These are phyloP conservation scores for Knipowitschia caucasica DNA, from an alignment of 2,797 vertebrate species.

Conservation along the genomic window DNA sequence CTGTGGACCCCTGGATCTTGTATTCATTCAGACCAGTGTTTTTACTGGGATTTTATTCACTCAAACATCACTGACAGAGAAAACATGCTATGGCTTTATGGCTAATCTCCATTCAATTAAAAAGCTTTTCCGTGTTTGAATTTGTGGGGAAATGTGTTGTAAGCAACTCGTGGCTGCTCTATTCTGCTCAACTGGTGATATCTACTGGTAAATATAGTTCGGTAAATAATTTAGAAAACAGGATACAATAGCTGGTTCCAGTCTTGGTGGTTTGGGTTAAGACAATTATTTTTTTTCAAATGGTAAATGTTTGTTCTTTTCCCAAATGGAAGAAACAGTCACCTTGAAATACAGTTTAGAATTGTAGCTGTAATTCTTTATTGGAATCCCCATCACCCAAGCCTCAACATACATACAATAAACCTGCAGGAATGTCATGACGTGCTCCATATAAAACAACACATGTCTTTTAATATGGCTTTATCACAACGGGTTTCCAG, in stretches of 20 bases:
- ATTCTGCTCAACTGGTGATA: too few relatives aligned
- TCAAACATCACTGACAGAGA: neutral
- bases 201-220: too few relatives aligned
- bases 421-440: slow-evolving; percentile 74
- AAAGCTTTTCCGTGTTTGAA: neutral
- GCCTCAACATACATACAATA: slow-evolving; percentile 70
- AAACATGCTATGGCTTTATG: neutral
- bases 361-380: slow-evolving; percentile 75
- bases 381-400: slow-evolving; percentile 77
- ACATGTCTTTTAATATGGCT: slow-evolving; percentile 81
- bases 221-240: neutral
- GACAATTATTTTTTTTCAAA: too few relatives aligned
- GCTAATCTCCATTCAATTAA: slow-evolving; percentile 8
- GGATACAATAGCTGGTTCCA: too few relatives aligned
- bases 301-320: too few relatives aligned
- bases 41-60: slow-evolving; percentile 5
- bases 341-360: slow-evolving; percentile 44
- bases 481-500: slow-evolving; percentile 80
- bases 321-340: too few relatives aligned
- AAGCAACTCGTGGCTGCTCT: neutral
- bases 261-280: neutral
- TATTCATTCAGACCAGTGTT: slow-evolving; percentile 74
- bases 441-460: slow-evolving; percentile 76
- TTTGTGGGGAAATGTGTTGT: neutral
- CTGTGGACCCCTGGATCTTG: slow-evolving; percentile 83